Percentiles rank a stretch among this genome's conserved stretches.
phyloP scores from a whole-genome alignment of 2,797 vertebrate genomes.

The Novumbra hubbsi region DNA sequence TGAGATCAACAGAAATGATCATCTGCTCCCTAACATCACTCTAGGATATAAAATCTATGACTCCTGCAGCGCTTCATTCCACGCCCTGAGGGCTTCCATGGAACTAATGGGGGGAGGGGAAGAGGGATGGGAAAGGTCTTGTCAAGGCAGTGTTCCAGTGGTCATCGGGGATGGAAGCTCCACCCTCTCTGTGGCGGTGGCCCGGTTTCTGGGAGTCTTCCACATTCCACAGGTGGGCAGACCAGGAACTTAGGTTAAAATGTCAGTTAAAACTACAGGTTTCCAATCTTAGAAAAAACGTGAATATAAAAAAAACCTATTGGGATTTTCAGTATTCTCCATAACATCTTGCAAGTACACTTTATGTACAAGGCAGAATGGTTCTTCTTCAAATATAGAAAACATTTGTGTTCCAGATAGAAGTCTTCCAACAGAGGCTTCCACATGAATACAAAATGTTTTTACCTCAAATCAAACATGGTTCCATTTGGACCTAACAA shows the following conservation, averaged over 20 bases:
- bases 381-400: too few species aligned
- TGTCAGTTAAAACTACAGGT: not conserved
- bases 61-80: conserved; percentile 74
- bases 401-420: too few species aligned
- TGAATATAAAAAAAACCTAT: too few species aligned
- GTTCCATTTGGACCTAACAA: too few species aligned
- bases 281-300: too few species aligned
- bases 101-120: conserved; percentile 63
- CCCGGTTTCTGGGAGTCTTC: conserved; percentile 75
- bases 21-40: conserved; percentile 71
- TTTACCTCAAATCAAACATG: too few species aligned
- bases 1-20: conserved; percentile 72
- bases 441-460: too few species aligned
- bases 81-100: conserved; percentile 70
- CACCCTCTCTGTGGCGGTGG: conserved; percentile 76
- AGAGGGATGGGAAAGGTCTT: conserved; percentile 33
- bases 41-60: conserved; percentile 79
- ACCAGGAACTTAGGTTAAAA: not conserved
- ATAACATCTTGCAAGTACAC: too few species aligned
- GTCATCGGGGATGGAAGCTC: conserved; percentile 81
- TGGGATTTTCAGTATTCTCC: too few species aligned
- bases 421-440: too few species aligned
- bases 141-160: conserved; percentile 57
- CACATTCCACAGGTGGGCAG: conserved; percentile 71
- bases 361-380: too few species aligned